Percentiles rank a stretch among this genome's conserved stretches.
Conservation (phyloP, 2,113 vertebrate species). For the Percopsis transmontana region DNA sequence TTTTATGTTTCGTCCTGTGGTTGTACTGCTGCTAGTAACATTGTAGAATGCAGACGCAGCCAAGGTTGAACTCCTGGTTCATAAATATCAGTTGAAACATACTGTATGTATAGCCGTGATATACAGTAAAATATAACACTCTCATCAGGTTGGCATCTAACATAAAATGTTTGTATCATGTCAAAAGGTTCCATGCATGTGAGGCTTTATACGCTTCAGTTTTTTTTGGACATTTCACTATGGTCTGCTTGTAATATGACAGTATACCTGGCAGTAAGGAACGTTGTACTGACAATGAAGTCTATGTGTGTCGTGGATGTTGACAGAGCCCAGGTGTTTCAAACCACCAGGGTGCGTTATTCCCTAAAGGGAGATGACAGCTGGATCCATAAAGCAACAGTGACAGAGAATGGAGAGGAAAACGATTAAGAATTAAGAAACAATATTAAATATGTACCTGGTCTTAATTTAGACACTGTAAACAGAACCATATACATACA, state of each 20-base stretch:
- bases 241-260: background rate
- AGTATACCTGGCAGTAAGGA: background rate
- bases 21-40: too few species aligned
- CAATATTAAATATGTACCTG: background rate
- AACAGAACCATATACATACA: too few species aligned
- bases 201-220: background rate
- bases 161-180: background rate
- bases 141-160: background rate
- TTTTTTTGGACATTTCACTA: background rate
- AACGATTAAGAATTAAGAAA: background rate
- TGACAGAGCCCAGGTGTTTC: conserved; percentile 50
- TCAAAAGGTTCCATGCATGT: too few species aligned
- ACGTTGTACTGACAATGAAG: too few species aligned
- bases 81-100: too few species aligned
- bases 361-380: conserved; percentile 52
- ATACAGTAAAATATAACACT: too few species aligned
- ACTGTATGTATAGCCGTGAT: too few species aligned
- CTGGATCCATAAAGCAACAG: conserved; percentile 52
- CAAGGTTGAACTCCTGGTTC: too few species aligned
- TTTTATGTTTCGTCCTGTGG: too few species aligned
- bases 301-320: too few species aligned
- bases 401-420: background rate
- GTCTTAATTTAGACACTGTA: too few species aligned
- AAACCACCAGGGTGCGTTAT: conserved; percentile 43
- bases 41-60: too few species aligned